Percentiles rank a stretch among this genome's conserved stretches.
Evolutionary conservation across 2,888 invertebrate genomes (phyloP).

Genomic region (Mongoloraphidia duomilia): DNA sequence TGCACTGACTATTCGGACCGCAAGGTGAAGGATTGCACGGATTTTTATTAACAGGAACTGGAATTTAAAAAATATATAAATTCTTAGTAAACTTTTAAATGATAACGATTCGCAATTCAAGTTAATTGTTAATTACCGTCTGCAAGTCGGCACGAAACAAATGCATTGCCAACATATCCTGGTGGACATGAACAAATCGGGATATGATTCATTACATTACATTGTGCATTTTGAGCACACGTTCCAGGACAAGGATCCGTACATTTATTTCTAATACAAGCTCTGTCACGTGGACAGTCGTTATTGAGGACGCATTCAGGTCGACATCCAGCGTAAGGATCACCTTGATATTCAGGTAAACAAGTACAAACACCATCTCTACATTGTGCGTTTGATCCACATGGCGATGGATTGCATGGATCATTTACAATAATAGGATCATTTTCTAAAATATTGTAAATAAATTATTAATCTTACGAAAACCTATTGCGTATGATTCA

Average conservation of each 20-base stretch:
- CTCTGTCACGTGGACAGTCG: conserved; percentile 40
- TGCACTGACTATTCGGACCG: conserved; percentile 56
- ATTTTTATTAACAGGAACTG: conserved; percentile 34
- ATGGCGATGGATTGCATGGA: conserved; percentile 53
- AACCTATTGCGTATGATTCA: background rate
- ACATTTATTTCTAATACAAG: conserved; percentile 47
- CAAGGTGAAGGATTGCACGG: conserved; percentile 61
- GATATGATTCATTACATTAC: conserved; percentile 41
- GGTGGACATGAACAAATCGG: conserved; percentile 43
- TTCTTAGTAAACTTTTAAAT: background rate
- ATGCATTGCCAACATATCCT: conserved; percentile 55
- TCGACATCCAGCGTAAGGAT: conserved; percentile 36
- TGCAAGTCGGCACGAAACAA: conserved; percentile 43
- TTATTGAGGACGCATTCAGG: conserved; percentile 47
- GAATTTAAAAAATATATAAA: conserved; percentile 16
- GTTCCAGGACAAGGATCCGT: conserved; percentile 44
- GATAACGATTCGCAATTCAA: background rate
- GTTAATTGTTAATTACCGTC: conserved; percentile 33
- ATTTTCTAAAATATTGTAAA: background rate
- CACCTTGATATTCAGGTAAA: conserved; percentile 31
- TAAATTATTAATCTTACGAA: background rate
- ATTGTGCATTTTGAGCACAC: conserved; percentile 46
- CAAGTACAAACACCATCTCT: conserved; percentile 30
- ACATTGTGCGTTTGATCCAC: conserved; percentile 52
- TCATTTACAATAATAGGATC: conserved; percentile 25